These are phyloP conservation scores for Hydrocynus forskahlii DNA, from an alignment of 2,797 vertebrate genomes.

Conservation along the genomic window DNA sequence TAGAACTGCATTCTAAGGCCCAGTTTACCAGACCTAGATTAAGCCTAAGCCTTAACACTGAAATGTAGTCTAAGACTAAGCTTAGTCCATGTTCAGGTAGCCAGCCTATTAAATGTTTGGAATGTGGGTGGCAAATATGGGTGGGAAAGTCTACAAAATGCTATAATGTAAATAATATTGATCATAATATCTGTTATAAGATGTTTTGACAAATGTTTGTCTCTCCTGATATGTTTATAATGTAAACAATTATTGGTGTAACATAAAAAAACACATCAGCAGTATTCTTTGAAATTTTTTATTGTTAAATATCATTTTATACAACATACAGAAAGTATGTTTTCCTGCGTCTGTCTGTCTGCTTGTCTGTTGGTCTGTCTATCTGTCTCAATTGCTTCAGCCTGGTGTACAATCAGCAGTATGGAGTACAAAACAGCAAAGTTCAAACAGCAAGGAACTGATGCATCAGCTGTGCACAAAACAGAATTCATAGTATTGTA, in stretches of 20 bases:
- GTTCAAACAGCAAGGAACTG: conserved; percentile 3
- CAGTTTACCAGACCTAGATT: too few relatives aligned
- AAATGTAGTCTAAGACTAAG: too few relatives aligned
- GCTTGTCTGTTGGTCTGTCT: conserved; percentile 59
- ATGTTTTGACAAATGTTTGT: conserved; percentile 41
- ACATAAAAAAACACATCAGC: conserved; percentile 47
- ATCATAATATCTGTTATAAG: conserved; percentile 44
- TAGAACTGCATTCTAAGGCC: background rate
- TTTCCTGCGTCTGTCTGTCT: conserved; percentile 55
- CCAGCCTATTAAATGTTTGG: background rate
- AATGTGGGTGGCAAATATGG: conserved; percentile 20
- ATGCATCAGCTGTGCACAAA: conserved; percentile 19
- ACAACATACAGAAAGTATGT: conserved; percentile 74
- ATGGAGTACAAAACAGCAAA: conserved; percentile 9
- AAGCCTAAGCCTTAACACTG: too few relatives aligned
- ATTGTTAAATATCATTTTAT: conserved; percentile 84
- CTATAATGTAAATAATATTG: conserved; percentile 36
- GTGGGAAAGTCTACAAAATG: conserved; percentile 36
- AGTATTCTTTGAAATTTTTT: conserved; percentile 74
- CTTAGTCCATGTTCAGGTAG: too few relatives aligned
- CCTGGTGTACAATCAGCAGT: conserved; percentile 27
- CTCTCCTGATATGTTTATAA: conserved; percentile 27
- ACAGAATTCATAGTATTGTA: background rate
- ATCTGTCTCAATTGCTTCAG: conserved; percentile 53
- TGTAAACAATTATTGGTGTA: conserved; percentile 39